phyloP scores from a whole-genome alignment of 2,888 invertebrate genomes.

The Acanthosoma haemorrhoidale region DNA sequence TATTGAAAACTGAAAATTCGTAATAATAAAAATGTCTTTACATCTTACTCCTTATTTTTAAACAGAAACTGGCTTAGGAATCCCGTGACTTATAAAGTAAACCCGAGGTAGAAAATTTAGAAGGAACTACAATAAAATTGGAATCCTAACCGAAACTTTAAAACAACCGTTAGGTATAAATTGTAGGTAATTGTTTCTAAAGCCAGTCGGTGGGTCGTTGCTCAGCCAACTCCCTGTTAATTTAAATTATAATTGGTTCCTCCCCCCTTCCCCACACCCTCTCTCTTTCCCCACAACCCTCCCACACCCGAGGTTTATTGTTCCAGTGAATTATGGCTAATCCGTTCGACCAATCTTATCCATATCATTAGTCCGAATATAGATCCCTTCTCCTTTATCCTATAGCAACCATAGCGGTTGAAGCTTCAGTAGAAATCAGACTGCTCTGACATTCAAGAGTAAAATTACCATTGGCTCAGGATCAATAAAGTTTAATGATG shows the following conservation, averaged over 20 bases:
- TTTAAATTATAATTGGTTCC: constrained; percentile 38
- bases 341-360: constrained; percentile 16
- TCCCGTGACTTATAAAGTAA: no score
- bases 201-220: constrained; percentile 28
- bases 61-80: no score
- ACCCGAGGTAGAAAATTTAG: not conserved
- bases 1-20: no score
- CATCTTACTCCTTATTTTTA: no score
- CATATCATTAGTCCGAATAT: constrained; percentile 5
- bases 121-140: not conserved
- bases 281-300: not conserved
- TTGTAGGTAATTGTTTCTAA: constrained; percentile 12
- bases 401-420: not conserved
- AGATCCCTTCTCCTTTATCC: not conserved
- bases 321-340: constrained; percentile 22
- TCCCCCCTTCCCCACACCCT: not conserved
- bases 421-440: no score
- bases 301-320: constrained; percentile 1
- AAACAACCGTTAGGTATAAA: constrained; percentile 12
- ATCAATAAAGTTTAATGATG: no score
- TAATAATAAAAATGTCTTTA: no score
- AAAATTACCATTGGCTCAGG: no score
- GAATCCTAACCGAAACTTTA: not conserved
- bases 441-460: no score
- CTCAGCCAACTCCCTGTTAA: constrained; percentile 36